Base-by-base conservation (phyloP, 2,888 invertebrate genomes). In the Microdon myrmicae region DNA sequence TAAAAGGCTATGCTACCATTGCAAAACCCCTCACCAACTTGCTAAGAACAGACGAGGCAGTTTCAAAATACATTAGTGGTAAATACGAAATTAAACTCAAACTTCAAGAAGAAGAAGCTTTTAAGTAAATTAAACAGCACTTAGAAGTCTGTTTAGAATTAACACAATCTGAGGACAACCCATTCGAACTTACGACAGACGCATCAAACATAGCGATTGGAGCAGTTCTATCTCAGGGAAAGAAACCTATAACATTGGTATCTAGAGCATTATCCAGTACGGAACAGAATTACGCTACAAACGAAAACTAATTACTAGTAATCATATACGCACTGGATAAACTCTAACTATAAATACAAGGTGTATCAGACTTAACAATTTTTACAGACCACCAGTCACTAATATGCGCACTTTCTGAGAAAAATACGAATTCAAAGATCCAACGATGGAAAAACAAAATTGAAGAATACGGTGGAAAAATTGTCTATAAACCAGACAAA, bases 401-500 rank as follows among this genome's bases (percentile, higher is more conserved):
- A n/a, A 66, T 51, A 13, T 68, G 58, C 34, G 45, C 67, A 3
- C 43, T 69, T 12, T 69, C 67, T 4, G 67, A 68, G 13, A 55
- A 64, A 53, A 68, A 20, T 32, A 61, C 28, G 23, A 68, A 39
- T 12, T 32, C 31, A 2, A 58, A 67, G 20, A 45, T 68, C 19
- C 66, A 66, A 25, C 26, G 58, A 16, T 60, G 60, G 47, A 53
- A 51, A 29, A 35, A 39, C 16, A 22, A 59, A 14, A 43, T 58
- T 4, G 56, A 56, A 14, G 51, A 56, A 25, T 44, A 64, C 28
- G 44, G 38, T 23, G 38, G 25, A 5, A 7, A 47, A 34, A 22
- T 80, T 2, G 58, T 71, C n/a, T 80, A 81, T 54, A 69, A 72
- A 3, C 76, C 74, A 1, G 81, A 81, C 1, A 72, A 69, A 20